Evolutionary conservation across 2,888 invertebrate genomes (phyloP).

Genomic region (Drosophila koepferae): DNA sequence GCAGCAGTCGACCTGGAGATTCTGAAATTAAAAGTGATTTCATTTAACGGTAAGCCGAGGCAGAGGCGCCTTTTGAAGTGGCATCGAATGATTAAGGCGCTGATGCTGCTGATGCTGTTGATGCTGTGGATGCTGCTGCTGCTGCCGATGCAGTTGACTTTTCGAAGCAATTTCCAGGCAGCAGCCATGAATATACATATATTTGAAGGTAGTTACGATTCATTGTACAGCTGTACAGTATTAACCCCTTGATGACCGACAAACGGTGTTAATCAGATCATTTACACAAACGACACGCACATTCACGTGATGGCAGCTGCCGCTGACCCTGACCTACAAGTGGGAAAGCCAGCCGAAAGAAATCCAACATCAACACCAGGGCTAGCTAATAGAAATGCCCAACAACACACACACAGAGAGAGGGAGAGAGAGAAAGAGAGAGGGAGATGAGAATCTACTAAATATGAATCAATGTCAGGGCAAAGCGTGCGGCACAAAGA

Average conservation of each 20-base stretch:
- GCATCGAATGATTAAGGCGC: constrained; percentile 63
- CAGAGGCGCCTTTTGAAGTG: constrained; percentile 79
- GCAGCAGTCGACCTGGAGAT: constrained; percentile 36
- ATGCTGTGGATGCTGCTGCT: not conserved
- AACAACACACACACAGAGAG: not conserved
- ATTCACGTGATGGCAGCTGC: constrained; percentile 25
- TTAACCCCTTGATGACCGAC: constrained; percentile 72
- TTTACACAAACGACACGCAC: constrained; percentile 69
- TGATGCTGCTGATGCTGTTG: not conserved
- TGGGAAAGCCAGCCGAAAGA: constrained; percentile 38
- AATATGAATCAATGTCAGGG: constrained; percentile 83
- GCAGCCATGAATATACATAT: constrained; percentile 5
- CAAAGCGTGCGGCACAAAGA: constrained; percentile 78
- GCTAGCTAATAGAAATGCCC: constrained; percentile 49
- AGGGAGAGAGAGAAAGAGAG: not conserved
- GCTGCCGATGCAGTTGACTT: constrained; percentile 10
- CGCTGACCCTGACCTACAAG: constrained; percentile 52
- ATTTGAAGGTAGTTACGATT: not conserved
- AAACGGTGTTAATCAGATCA: constrained; percentile 72
- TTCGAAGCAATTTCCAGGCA: constrained; percentile 15
- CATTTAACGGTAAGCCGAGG: constrained; percentile 76
- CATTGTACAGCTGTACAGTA: constrained; percentile 25
- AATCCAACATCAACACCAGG: constrained; percentile 18
- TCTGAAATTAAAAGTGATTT: constrained; percentile 79
- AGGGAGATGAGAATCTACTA: constrained; percentile 39